Evolutionary conservation across 2,797 vertebrate species (phyloP).

Genomic region (Philypnodon macrostomus): DNA sequence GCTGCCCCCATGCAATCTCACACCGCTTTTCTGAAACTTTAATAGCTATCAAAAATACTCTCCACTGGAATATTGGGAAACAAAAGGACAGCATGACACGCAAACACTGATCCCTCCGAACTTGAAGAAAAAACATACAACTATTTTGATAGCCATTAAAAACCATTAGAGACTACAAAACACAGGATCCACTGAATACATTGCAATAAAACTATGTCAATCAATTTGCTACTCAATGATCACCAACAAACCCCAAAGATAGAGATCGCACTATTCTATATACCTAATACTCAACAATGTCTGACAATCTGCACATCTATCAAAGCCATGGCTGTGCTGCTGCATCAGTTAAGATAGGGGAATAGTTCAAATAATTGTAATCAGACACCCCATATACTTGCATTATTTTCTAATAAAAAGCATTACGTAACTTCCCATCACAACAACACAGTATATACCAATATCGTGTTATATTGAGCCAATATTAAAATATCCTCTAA

Average conservation of each 20-base stretch:
- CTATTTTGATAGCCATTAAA: conserved; percentile 81
- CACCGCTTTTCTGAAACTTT: conserved; percentile 62
- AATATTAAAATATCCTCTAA: conserved; percentile 30
- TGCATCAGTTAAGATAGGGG: conserved; percentile 32
- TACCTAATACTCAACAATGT: conserved; percentile 78
- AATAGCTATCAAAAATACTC: conserved; percentile 78
- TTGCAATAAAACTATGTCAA: conserved; percentile 67
- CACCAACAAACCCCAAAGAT: conserved; percentile 78
- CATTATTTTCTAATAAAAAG: conserved; percentile 50
- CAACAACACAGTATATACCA: conserved; percentile 20
- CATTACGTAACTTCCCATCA: conserved; percentile 27
- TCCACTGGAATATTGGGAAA: conserved; percentile 46
- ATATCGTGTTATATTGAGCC: conserved; percentile 31
- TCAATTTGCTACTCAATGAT: conserved; percentile 75
- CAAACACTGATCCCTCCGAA: conserved; percentile 57
- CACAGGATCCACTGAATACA: conserved; percentile 68
- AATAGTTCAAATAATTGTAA: conserved; percentile 15
- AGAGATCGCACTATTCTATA: conserved; percentile 77
- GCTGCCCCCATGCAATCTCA: conserved; percentile 52
- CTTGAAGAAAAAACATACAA: conserved; percentile 42
- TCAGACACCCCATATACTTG: conserved; percentile 26
- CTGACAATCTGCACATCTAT: conserved; percentile 63
- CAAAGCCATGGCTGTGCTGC: conserved; percentile 63
- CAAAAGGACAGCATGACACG: conserved; percentile 51
- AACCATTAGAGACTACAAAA: conserved; percentile 63